phyloP scores from a whole-genome alignment of 1,140 invertebrate species.

The Goniozus legneri region DNA sequence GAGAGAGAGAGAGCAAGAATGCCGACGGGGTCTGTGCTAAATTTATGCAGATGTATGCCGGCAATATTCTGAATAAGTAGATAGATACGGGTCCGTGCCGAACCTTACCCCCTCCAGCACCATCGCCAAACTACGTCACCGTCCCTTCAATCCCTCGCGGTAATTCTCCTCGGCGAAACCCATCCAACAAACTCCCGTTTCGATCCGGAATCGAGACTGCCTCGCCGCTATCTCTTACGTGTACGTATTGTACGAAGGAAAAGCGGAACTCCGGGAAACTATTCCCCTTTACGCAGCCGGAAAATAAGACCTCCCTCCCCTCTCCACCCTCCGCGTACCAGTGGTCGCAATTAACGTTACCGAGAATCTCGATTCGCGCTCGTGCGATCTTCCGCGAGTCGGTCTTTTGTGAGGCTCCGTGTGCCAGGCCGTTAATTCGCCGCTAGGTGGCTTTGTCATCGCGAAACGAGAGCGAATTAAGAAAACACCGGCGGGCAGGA shows the following conservation, averaged over 20 bases:
- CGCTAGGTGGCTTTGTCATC: background rate
- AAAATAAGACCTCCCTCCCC: too few species aligned
- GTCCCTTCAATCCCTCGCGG: background rate
- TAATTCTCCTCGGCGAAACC: background rate
- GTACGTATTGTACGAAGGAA: too few species aligned
- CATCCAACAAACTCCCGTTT: too few species aligned
- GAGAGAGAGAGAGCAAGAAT: slow-evolving; percentile 40
- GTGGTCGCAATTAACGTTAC: background rate
- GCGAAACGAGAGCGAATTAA: background rate
- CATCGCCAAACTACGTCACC: background rate
- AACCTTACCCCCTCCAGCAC: background rate
- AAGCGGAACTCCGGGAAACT: too few species aligned
- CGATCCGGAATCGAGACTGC: too few species aligned
- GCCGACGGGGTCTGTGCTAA: slow-evolving; percentile 41
- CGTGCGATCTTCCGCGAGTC: background rate
- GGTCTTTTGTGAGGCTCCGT: background rate
- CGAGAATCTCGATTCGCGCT: too few species aligned
- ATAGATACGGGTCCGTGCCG: slow-evolving; percentile 20
- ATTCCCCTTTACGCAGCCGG: too few species aligned
- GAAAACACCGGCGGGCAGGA: background rate
- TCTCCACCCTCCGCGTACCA: background rate
- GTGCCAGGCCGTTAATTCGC: too few species aligned
- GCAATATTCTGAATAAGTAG: slow-evolving; percentile 57
- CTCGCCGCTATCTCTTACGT: too few species aligned
- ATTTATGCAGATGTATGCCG: slow-evolving; percentile 56